Evolutionary conservation across 2,797 vertebrate genomes (phyloP).

Genomic region (Argyrosomus regius): DNA sequence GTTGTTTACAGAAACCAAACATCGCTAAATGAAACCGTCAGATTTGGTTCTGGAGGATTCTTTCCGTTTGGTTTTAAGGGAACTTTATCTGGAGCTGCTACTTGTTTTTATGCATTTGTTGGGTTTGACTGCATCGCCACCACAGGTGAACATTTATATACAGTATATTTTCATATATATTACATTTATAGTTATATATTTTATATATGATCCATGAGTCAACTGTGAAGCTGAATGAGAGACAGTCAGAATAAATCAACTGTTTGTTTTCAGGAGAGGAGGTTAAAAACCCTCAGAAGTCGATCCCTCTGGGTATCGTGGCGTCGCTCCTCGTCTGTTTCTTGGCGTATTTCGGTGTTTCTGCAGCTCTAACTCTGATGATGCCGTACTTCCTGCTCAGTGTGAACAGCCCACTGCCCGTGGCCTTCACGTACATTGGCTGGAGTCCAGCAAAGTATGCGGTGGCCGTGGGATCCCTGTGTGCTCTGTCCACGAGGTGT

Average conservation of each 20-base stretch:
- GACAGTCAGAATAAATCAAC: too few species aligned
- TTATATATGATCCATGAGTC: too few species aligned
- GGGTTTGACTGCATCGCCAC: conserved; percentile 94
- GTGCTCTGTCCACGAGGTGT: conserved; percentile 91
- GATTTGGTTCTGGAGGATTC: conserved; percentile 83
- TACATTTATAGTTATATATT: too few species aligned
- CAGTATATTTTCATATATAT: not conserved
- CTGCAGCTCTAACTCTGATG: conserved; percentile 90
- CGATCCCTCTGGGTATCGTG: conserved; percentile 89
- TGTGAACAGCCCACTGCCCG: conserved; percentile 86
- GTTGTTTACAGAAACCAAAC: conserved; percentile 63
- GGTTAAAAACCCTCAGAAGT: conserved; percentile 89
- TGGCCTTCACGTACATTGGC: conserved; percentile 88
- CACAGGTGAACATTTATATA: conserved; percentile 76
- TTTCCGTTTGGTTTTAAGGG: conserved; percentile 90
- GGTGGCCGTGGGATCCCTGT: conserved; percentile 90
- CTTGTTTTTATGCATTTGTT: conserved; percentile 93
- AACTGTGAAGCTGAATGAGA: too few species aligned
- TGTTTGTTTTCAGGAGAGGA: conserved; percentile 87
- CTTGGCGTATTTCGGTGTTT: conserved; percentile 90
- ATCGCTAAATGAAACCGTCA: conserved; percentile 64
- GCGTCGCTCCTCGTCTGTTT: conserved; percentile 91
- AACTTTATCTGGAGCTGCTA: conserved; percentile 90
- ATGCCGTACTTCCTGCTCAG: conserved; percentile 91
- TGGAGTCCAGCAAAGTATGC: conserved; percentile 88